Evolutionary conservation across 2,888 invertebrate genomes (phyloP), one percentile per base, ranked within the genome.

Genomic region (Lasioglossum calceatum): DNA sequence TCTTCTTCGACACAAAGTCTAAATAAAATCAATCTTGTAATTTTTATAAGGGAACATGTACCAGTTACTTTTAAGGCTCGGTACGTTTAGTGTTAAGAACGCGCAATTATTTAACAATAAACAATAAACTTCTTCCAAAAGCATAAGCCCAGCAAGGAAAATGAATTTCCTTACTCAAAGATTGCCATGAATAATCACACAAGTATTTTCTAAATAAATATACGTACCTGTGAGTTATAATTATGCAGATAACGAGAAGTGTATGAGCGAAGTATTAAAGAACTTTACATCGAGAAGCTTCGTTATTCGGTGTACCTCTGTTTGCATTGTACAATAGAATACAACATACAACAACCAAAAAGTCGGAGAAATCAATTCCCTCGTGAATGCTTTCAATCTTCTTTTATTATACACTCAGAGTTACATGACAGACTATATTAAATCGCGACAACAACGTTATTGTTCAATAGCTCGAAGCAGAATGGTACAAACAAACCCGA

Each of bases 381-480:
- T 32, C n/a, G 58, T 83, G 61, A 58, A 39, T 78, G 50, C 74
- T 85, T 78, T 82, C 77, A 84, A 82, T 74, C 84, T 74, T 19
- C 58, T 77, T 85, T 85, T 85, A 83, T 85, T 83, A 19, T 85
- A 85, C 84, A 83, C 70, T 85, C 78, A 83, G 84, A 83, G 74
- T 85, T 85, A 85, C 84, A 85, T 84, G 82, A 82, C 77, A 84
- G 58, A 14, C 78, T 85, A 85, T 85, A 50, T 75, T 83, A 84
- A 78, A 75, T 85, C 71, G 78, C 61, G 61, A 71, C 74, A 85
- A 78, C 74, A 71, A 85, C 78, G 23, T 75, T 75, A 83, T 58
- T 75, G 70, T 75, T 85, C 64, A 39, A 82, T 50, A 83, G 36
- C 58, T 85, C 42, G 78, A 82, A 84, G 77, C 84, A 50, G 47